Evolutionary conservation across 2,888 invertebrate genomes (phyloP).

Genomic region (Oligia strigilis): DNA sequence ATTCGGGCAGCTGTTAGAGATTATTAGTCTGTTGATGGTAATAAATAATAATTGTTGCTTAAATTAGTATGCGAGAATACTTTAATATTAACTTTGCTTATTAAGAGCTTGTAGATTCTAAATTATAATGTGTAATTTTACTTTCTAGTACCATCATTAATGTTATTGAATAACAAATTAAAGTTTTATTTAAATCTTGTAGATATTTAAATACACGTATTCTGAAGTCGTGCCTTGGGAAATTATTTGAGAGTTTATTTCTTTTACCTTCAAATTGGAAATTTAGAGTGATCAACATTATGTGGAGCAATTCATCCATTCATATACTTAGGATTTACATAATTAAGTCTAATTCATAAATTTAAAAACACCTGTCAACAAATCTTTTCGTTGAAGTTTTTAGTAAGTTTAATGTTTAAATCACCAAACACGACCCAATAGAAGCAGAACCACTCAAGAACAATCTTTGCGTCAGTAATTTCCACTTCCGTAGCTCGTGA

Average conservation of each 20-base stretch:
- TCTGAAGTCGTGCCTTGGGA: constrained; percentile 1
- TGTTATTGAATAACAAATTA: neutral
- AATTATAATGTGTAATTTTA: constrained; percentile 1
- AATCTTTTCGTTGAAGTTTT: neutral
- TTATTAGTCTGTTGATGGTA: constrained; percentile 40
- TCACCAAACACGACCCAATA: constrained; percentile 7
- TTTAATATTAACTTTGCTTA: constrained; percentile 16
- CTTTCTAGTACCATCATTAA: constrained; percentile 5
- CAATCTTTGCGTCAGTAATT: constrained; percentile 46
- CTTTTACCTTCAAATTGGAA: constrained; percentile 7
- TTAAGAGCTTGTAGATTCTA: neutral
- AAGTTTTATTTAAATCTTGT: neutral
- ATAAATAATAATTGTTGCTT: constrained; percentile 48
- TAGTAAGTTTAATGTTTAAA: neutral
- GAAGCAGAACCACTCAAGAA: constrained; percentile 27
- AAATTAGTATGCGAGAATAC: constrained; percentile 31
- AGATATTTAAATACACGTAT: neutral
- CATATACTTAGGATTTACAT: neutral
- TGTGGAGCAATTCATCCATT: constrained; percentile 19
- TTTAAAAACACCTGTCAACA: too few relatives aligned
- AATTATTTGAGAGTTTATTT: constrained; percentile 11
- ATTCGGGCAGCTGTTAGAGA: constrained; percentile 37
- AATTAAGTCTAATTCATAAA: neutral
- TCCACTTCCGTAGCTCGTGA: constrained; percentile 54
- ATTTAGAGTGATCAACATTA: constrained; percentile 24